Percentiles rank a stretch among this genome's conserved stretches.
Conservation (phyloP, 2,113 vertebrate genomes). For the Heptranchias perlo region DNA sequence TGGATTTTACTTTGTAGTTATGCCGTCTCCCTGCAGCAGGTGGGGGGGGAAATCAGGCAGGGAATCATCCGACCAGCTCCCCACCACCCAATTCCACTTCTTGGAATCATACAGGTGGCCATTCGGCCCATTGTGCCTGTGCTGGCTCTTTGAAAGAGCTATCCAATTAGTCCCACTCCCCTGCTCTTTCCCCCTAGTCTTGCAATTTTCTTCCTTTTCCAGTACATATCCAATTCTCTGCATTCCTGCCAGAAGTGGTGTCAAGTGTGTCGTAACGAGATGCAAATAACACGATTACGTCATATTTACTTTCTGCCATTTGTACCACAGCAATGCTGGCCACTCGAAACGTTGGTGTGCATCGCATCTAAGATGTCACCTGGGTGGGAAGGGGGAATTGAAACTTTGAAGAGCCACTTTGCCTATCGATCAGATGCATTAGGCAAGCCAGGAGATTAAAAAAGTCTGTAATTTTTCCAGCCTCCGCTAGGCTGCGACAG, state of each 20-base stretch:
- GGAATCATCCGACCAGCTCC: not conserved
- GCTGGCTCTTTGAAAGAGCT: not conserved
- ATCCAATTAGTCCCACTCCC: not conserved
- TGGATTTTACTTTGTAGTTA: not conserved
- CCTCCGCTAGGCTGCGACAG: not conserved
- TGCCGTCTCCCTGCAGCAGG: not conserved
- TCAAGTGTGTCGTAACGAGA: not conserved
- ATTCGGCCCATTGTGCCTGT: not conserved
- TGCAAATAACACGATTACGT: not conserved
- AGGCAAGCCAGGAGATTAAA: not conserved
- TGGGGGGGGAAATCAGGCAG: not conserved
- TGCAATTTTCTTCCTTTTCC: not conserved
- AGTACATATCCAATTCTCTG: not conserved
- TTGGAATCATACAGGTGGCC: not conserved
- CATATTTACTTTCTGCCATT: not conserved
- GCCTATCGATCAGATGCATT: not conserved
- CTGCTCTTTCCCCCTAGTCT: not conserved
- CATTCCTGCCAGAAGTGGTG: not conserved
- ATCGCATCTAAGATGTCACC: not conserved
- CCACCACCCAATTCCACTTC: not conserved
- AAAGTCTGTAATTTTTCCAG: not conserved
- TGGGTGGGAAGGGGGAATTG: not conserved
- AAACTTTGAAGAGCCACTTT: not conserved
- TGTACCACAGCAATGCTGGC: not conserved
- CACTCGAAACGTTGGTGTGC: not conserved